phyloP scores from a whole-genome alignment of 23 tunicate genomes.

The Halocynthia aurantium region DNA sequence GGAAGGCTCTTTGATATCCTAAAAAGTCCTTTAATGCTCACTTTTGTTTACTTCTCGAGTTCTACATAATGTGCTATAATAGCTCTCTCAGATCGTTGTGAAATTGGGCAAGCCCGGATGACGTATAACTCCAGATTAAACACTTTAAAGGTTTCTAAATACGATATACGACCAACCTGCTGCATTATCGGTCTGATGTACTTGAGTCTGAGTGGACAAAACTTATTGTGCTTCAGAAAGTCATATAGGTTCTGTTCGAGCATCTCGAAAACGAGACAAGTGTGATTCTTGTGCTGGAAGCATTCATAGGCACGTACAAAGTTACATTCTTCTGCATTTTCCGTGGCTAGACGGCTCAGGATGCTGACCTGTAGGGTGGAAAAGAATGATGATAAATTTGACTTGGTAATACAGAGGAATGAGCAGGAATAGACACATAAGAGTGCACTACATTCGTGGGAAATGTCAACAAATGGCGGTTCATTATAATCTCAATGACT shows the following conservation, averaged over 20 bases:
- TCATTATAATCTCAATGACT: no score
- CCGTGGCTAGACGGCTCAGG: conserved; percentile 73
- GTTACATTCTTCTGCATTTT: conserved; percentile 94
- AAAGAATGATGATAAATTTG: background rate
- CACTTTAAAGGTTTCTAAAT: background rate
- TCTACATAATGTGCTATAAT: no score
- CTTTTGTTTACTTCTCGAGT: no score
- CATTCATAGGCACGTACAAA: conserved; percentile 97
- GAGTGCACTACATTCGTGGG: no score
- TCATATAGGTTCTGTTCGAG: conserved; percentile 95
- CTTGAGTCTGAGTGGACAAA: conserved; percentile 88
- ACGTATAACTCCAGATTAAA: background rate
- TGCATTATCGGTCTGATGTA: conserved; percentile 98
- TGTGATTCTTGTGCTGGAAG: conserved; percentile 96
- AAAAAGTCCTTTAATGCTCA: background rate
- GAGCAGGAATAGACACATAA: no score
- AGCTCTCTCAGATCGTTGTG: background rate
- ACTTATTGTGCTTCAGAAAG: conserved; percentile 88
- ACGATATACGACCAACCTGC: conserved; percentile 34
- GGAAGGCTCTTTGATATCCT: background rate
- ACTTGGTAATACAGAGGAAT: no score
- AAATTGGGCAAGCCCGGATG: background rate
- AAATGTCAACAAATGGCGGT: no score
- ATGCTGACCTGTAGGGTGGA: conserved; percentile 59
- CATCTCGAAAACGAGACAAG: conserved; percentile 99